Percentiles rank a stretch among this genome's conserved stretches.
Evolutionary conservation across 2,113 vertebrate species (phyloP).

Genomic region (Gallinago media): DNA sequence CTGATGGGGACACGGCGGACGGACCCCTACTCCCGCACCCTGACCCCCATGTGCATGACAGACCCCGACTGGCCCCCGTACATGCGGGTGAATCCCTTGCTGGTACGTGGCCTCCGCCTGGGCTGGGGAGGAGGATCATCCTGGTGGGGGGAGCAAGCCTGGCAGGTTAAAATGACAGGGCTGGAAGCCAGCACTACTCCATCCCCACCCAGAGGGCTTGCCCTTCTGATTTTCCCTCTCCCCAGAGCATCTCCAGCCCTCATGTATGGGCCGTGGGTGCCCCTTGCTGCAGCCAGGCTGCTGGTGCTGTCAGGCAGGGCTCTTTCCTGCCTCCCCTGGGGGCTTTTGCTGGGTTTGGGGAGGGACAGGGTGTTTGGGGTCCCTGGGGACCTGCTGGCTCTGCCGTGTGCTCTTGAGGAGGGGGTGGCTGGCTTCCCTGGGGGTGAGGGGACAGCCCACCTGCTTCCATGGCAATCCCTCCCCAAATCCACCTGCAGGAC

Average conservation of each 20-base stretch:
- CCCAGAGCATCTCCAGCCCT: not conserved
- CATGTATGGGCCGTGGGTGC: not conserved
- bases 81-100: constrained; percentile 92
- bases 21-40: constrained; percentile 89
- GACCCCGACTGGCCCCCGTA: constrained; percentile 91
- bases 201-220: not conserved
- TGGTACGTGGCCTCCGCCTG: constrained; percentile 73
- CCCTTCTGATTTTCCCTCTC: not conserved
- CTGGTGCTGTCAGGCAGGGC: not conserved
- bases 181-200: not conserved
- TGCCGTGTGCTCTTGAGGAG: not conserved
- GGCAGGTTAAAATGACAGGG: rapidly evolving
- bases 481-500: constrained; percentile 77
- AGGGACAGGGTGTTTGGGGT: not conserved
- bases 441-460: not conserved
- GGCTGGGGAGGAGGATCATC: no score
- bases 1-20: constrained; percentile 94
- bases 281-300: not conserved
- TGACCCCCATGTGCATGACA: constrained; percentile 84
- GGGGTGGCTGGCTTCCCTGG: not conserved
- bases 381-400: not conserved
- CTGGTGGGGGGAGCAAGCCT: rapidly evolving
- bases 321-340: rapidly evolving
- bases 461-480: not conserved
- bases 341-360: not conserved